phyloP scores from a whole-genome alignment of 1,140 invertebrate genomes.

The Melitaea cinxia region DNA sequence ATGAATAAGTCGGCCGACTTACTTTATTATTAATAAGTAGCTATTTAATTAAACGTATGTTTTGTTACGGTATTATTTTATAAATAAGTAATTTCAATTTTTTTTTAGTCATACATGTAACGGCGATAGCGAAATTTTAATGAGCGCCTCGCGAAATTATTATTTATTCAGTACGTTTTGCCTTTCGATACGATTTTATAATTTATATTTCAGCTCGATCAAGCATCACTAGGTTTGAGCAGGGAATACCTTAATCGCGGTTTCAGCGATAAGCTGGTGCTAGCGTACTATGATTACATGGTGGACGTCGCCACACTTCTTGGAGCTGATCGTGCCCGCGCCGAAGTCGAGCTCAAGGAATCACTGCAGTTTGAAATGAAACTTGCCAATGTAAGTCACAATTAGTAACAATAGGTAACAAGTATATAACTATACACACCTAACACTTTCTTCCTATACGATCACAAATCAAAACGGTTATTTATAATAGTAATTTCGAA shows the following conservation, averaged over 20 bases:
- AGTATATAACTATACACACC: no score
- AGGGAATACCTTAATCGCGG: conserved; percentile 95
- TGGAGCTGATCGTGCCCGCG: conserved; percentile 88
- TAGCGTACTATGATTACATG: conserved; percentile 92
- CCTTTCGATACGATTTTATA: not conserved
- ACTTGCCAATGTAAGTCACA: conserved; percentile 92
- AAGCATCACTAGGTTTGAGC: conserved; percentile 93
- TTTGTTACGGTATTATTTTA: no score
- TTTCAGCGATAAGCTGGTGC: conserved; percentile 88
- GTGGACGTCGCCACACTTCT: conserved; percentile 93
- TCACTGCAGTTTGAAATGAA: conserved; percentile 95
- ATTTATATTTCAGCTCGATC: conserved; percentile 89
- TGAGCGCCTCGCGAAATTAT: conserved; percentile 21
- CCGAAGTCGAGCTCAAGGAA: conserved; percentile 88
- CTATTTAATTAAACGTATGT: no score
- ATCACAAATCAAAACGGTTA: no score
- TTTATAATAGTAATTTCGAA: no score
- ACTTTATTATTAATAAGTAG: not conserved
- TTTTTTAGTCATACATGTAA: no score
- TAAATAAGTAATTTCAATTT: no score
- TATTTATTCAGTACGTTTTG: not conserved
- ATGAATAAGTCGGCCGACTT: not conserved
- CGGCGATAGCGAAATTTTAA: conserved; percentile 1
- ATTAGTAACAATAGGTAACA: no score
- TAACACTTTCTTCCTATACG: no score